A percentile compares a stretch with the other conserved stretches of the same genome.
Evolutionary conservation across 2,113 vertebrate genomes (phyloP).

Genomic region (Peromyscus leucopus): DNA sequence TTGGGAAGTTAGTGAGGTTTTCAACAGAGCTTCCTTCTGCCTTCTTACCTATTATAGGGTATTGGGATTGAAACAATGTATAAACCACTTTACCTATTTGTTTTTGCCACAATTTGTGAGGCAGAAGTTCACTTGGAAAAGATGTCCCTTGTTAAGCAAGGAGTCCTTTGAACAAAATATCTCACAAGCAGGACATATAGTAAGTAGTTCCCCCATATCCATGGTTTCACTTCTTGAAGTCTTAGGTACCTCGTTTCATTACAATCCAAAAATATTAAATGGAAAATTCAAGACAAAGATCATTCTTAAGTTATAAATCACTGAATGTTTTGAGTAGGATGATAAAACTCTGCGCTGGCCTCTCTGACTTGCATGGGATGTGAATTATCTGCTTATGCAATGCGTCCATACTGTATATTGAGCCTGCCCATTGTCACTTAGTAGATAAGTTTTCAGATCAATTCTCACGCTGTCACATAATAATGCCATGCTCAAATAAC

Average conservation of each 20-base stretch:
- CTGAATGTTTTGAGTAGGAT: not conserved
- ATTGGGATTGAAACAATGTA: not conserved
- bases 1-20: not conserved
- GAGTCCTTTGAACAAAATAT: not conserved
- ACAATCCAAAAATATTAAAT: not conserved
- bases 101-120: not conserved
- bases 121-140: not conserved
- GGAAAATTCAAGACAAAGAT: not conserved
- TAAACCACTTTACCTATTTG: not conserved
- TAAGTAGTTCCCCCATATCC: not conserved
- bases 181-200: not conserved
- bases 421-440: not conserved
- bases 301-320: not conserved
- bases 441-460: not conserved
- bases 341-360: too few species aligned
- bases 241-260: not conserved
- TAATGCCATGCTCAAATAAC: too few species aligned
- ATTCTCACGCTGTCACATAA: not conserved
- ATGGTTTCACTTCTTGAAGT: not conserved
- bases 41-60: fast-evolving
- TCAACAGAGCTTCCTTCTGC: too few species aligned
- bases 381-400: not conserved
- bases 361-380: not conserved
- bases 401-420: not conserved
- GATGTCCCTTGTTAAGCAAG: not conserved